phyloP scores from a whole-genome alignment of 1,140 invertebrate species.

The Pogonognathellus flavescens region DNA sequence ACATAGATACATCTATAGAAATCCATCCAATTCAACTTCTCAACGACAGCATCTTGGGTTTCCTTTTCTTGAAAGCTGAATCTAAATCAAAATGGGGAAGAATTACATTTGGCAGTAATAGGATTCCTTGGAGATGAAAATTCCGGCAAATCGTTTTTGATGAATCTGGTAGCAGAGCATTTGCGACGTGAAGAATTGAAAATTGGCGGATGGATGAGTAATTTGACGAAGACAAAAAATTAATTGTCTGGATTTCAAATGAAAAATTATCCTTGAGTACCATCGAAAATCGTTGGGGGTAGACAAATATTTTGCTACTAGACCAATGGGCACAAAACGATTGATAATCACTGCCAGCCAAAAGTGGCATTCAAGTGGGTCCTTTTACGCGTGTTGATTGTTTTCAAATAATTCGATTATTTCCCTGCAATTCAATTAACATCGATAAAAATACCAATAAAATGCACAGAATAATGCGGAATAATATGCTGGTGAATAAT shows the following conservation, averaged over 20 bases:
- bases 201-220: not conserved
- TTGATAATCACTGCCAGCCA: no score
- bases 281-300: no score
- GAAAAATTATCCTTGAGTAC: no score
- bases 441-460: no score
- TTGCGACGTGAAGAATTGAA: not conserved
- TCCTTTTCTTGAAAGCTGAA: not conserved
- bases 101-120: not conserved
- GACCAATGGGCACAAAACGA: not conserved
- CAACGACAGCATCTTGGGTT: not conserved
- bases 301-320: not conserved
- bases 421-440: no score
- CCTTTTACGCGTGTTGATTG: no score
- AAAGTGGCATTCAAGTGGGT: no score
- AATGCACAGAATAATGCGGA: no score
- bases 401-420: no score
- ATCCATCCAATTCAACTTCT: not conserved
- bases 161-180: not conserved
- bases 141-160: slow-evolving; percentile 23
- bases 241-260: not conserved
- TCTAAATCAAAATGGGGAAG: not conserved
- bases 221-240: not conserved
- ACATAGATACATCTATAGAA: no score
- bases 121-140: not conserved
- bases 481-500: no score